Evolutionary conservation across 1,140 invertebrate species (phyloP).

Genomic region (Hesperophylax magnus): DNA sequence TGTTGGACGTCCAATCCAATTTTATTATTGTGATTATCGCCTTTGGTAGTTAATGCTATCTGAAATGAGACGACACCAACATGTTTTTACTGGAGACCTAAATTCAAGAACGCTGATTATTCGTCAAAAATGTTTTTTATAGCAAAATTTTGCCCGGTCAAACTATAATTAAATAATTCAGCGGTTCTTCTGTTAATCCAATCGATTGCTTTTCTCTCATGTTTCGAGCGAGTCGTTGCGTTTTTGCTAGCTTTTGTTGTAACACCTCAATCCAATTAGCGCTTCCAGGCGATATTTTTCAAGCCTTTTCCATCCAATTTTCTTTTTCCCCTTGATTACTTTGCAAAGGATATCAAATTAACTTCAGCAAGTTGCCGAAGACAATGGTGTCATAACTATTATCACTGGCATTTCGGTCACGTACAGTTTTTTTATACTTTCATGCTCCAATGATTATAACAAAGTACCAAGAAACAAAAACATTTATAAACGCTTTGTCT

Average conservation of each 20-base stretch:
- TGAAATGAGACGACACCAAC: not conserved
- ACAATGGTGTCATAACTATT: not conserved
- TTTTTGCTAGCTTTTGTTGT: slow-evolving; percentile 19
- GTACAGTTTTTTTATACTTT: no score
- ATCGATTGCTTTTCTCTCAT: not conserved
- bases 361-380: not conserved
- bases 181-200: not conserved
- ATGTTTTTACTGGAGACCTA: not conserved
- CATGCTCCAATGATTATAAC: no score
- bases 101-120: not conserved
- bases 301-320: slow-evolving; percentile 7
- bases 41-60: not conserved
- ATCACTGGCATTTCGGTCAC: no score
- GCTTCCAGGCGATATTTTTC: slow-evolving; percentile 10
- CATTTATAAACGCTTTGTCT: no score
- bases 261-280: slow-evolving; percentile 21
- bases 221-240: not conserved
- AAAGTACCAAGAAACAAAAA: no score
- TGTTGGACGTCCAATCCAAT: not conserved
- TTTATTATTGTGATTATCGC: slow-evolving; percentile 28
- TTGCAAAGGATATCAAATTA: not conserved
- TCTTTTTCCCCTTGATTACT: slow-evolving; percentile 8
- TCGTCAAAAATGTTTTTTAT: not conserved
- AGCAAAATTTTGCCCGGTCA: not conserved
- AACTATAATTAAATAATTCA: not conserved